Percentiles rank a stretch among this genome's conserved stretches.
These are phyloP conservation scores for Mayetiola destructor DNA, from an alignment of 2,888 invertebrate genomes.

Conservation along the genomic window DNA sequence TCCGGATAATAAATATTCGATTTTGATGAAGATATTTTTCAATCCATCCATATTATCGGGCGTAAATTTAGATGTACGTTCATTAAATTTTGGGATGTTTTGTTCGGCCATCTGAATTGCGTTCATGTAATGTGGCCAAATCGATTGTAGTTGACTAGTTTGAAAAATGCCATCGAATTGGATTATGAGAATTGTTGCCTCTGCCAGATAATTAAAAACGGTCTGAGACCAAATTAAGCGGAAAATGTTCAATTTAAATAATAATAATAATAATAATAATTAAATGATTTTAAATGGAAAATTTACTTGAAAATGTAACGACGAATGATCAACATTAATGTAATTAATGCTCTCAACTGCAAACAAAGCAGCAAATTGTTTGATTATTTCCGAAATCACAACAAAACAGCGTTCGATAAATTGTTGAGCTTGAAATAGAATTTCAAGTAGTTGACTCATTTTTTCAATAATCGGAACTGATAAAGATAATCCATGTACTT, in stretches of 20 bases:
- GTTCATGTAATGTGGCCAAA: constrained; percentile 65
- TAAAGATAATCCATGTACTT: not conserved
- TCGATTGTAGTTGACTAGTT: constrained; percentile 35
- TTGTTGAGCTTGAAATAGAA: constrained; percentile 48
- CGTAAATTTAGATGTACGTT: constrained; percentile 46
- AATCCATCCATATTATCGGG: constrained; percentile 47
- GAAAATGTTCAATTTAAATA: not conserved
- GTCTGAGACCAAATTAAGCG: no score
- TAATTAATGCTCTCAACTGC: constrained; percentile 32
- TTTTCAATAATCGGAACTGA: constrained; percentile 19
- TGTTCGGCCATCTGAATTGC: constrained; percentile 22
- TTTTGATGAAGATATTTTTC: constrained; percentile 51
- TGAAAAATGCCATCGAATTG: constrained; percentile 37
- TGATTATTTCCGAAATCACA: constrained; percentile 53
- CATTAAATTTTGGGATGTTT: constrained; percentile 28
- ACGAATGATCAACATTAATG: constrained; percentile 26
- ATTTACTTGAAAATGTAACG: constrained; percentile 25
- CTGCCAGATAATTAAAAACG: constrained; percentile 43
- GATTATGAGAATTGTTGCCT: constrained; percentile 48
- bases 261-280: not conserved
- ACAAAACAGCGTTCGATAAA: constrained; percentile 56
- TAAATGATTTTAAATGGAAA: constrained; percentile 1
- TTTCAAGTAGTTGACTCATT: constrained; percentile 42
- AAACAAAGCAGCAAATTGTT: constrained; percentile 58
- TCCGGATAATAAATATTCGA: constrained; percentile 36